Base-by-base conservation (phyloP, 2,113 vertebrate genomes). In the Bubo scandiacus region DNA sequence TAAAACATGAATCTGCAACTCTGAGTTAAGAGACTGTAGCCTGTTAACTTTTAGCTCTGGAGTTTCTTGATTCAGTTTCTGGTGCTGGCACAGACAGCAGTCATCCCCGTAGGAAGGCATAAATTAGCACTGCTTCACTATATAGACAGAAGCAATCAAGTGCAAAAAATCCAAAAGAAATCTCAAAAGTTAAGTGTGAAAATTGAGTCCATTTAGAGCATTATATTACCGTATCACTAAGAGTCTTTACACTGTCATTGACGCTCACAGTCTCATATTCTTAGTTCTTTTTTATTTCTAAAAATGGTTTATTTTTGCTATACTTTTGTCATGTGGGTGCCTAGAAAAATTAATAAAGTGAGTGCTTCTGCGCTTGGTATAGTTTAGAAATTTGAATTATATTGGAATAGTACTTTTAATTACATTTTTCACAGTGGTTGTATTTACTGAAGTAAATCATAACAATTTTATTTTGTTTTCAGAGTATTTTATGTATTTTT, bases 111-210 rank as follows among this genome's bases (percentile, higher is more conserved):
- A 96, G 80, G 86, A 87, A 75, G 77, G 84, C 91, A 89, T 92
- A 95, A 95, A 97, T 96, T 92, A 95, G 40, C 94, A n/a, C 84
- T 90, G 78, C 78, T 55, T 96, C 65, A 81, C 86, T 91, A 58
- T 87, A 54, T 25, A 94, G 91, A 70, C 92, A 88, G 88, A 84
- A 94, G 88, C 95, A 91, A 87, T 87, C 77, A 87, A 95, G 70
- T 72, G 58, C 66, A 72, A 78, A 85, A 40, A 84, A 94, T 79
- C 62, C 58, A 62, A 54, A 85, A 78, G 83, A 89, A 91, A 71
- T 61, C 61, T 82, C 47, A 47, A 13, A 95, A 82, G 45, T 45
- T 81, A 38, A 82, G 81, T 74, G 68, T 47, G 83, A 92, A 94
- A 87, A 95, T 87, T 67, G 27, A 54, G 57, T 89, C 81, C 74